Evolutionary conservation across 2,888 invertebrate genomes (phyloP).

Genomic region (Acanthopleura granulata): DNA sequence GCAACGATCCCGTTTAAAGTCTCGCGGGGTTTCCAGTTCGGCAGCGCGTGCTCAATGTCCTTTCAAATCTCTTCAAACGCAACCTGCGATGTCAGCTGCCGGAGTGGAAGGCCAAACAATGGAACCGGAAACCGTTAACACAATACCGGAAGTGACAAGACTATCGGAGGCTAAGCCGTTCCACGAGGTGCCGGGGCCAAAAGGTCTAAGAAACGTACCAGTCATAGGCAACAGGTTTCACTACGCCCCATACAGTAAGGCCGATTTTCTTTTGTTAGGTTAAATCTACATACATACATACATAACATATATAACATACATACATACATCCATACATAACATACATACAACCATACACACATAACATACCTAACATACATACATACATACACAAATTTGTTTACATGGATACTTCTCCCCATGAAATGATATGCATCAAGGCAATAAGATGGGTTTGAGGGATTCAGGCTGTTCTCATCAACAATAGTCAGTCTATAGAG

Average conservation of each 20-base stretch:
- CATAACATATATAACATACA: too few relatives aligned
- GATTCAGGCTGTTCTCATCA: too few relatives aligned
- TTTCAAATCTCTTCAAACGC: background rate
- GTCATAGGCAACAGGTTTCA: constrained; percentile 4
- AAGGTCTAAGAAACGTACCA: background rate
- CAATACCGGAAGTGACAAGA: background rate
- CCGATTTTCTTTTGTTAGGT: too few relatives aligned
- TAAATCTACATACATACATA: too few relatives aligned
- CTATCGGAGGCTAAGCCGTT: constrained; percentile 1
- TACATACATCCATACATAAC: too few relatives aligned
- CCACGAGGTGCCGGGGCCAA: constrained; percentile 8
- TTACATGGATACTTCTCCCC: too few relatives aligned
- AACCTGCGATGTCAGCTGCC: background rate
- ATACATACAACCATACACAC: too few relatives aligned
- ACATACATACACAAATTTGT: too few relatives aligned
- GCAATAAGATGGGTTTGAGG: too few relatives aligned
- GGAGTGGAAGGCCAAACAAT: background rate
- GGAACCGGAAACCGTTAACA: background rate
- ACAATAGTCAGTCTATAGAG: too few relatives aligned
- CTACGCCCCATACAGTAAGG: constrained; percentile 6
- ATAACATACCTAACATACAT: too few relatives aligned
- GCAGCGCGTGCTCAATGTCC: background rate
- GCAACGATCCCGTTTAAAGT: background rate
- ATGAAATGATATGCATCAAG: too few relatives aligned
- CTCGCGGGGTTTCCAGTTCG: background rate